Conservation (phyloP, 2,888 invertebrate genomes). For the Nomada lathburiana region DNA sequence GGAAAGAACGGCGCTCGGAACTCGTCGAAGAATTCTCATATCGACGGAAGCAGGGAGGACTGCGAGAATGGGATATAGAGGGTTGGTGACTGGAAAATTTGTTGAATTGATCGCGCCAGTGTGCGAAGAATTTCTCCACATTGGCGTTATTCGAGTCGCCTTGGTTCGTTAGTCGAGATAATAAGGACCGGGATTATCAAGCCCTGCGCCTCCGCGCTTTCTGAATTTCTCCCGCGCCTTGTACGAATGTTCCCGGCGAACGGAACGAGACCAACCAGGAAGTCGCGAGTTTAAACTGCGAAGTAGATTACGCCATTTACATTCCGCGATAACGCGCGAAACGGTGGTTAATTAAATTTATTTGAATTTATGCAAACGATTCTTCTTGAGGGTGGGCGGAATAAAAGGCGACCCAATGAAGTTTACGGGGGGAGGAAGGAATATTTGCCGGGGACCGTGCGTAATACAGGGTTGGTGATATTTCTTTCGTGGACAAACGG, state of each 20-base stretch:
- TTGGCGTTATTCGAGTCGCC: neutral
- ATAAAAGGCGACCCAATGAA: slow-evolving; percentile 2
- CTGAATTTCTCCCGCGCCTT: neutral
- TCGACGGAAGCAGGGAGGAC: slow-evolving; percentile 51
- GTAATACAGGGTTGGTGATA: neutral
- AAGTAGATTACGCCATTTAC: neutral
- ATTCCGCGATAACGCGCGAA: neutral
- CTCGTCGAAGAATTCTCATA: slow-evolving; percentile 79
- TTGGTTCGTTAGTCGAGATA: slow-evolving; percentile 32
- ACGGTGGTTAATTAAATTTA: slow-evolving; percentile 35
- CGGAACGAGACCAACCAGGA: too few relatives aligned
- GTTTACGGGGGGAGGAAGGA: slow-evolving; percentile 1
- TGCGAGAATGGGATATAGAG: neutral
- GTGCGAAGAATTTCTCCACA: slow-evolving; percentile 16
- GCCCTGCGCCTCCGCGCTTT: neutral
- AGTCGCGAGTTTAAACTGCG: neutral
- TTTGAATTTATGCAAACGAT: neutral
- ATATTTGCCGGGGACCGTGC: slow-evolving; percentile 16
- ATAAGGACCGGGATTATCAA: slow-evolving; percentile 6
- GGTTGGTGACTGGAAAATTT: slow-evolving; percentile 21
- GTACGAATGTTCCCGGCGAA: neutral
- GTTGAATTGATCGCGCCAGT: slow-evolving; percentile 14
- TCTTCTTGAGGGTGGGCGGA: neutral
- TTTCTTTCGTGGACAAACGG: neutral
- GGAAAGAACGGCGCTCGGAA: slow-evolving; percentile 51